Base-by-base conservation (phyloP, 92 coral and sea anemone species). In the Meandrina meandrites region DNA sequence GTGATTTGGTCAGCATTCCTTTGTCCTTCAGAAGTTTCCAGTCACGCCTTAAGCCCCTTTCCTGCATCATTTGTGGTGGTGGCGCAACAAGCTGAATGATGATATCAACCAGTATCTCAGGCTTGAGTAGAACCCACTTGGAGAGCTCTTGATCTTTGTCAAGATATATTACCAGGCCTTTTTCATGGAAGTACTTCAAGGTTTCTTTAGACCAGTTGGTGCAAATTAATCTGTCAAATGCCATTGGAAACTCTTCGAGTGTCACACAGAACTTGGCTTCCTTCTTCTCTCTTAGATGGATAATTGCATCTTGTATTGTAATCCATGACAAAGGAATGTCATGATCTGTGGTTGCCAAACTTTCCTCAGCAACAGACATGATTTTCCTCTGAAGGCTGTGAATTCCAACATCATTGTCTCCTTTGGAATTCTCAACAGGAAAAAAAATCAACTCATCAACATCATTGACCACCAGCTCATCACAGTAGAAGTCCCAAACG, bases 121-220 rank as follows among this genome's bases (percentile, higher is more conserved):
- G 92, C 16, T 92, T 92, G 6, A 92, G 92, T 1, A 92, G 82
- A 7, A 92, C 70, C 94, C 90, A 92, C 6, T 86, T 71, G 7
- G 86, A 81, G 60, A 86, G 78, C 40, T 81, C 79, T 15, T 45
- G 24, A 48, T 76, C 5, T 28, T 73, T 89, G 67, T 89, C 84
- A 24, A 89, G 62, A 75, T 89, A 89, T 48, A 92, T 89, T 0
- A 89, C 69, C 70, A 92, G 69, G 2, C 94, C 92, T 54, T 77
- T 81, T 50, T 79, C 87, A 56, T 91, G 92, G 37, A 91, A 91
- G 76, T 91, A 91, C 66, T 88, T 54, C 47, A 91, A 56, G 76
- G 84, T 88, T 6, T 64, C 88, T 40, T 53, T 17, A 24, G 89
- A 64, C 57, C 87, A 88, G 68, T 66, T 73, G 53, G 35, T 81